Base-by-base conservation (phyloP, 2,113 vertebrate species). In the Mesitornis unicolor region DNA sequence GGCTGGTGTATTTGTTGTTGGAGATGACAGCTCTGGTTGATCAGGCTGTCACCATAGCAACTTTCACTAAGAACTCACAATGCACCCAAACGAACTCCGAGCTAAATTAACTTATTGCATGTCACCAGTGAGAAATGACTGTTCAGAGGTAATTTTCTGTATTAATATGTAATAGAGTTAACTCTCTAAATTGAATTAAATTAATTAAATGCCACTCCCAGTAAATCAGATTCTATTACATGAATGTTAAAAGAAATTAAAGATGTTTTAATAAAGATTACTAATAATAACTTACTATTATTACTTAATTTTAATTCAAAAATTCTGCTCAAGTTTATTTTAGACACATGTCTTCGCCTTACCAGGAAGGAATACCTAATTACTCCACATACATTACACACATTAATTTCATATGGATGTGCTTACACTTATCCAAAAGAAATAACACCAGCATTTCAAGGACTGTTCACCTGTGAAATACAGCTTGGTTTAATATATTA, bases 1-100 rank as follows among this genome's bases (percentile, higher is more conserved):
- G 89, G 95, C 87, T 88, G 90, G 56, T 71, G 90, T 85, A 80
- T 95, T 96, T 98, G 92, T 96, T 97, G 98, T 91, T 91, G 69
- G 67, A 90, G 91, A 18, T 69, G 96, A 95, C 90, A 87, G 97
- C 95, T 97, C 97, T 96, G 96, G 85, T 64, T 97, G 93, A 97
- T 95, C 28, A 16, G 93, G 64, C 92, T 64, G 96, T 98, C 98
- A 96, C 98, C 97, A 98, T 98, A 97, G 98, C 95, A 98, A 98
- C 97, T 83, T 84, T 33, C 54, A 75, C 89, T 45, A 82, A 81
- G 95, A 92, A 94, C 86, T 98, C 96, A 93, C 96, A 98, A 96
- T 24, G 90, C 95, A 76, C 97, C 94, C 95, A 96, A 87, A 96
- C 85, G 80, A 97, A 97, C 96, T 92, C 93, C 1, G 1, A 98